Evolutionary conservation across 2,888 invertebrate species (phyloP), one percentile per base, ranked within the genome.

Genomic region (Gandaritis pyraliata): DNA sequence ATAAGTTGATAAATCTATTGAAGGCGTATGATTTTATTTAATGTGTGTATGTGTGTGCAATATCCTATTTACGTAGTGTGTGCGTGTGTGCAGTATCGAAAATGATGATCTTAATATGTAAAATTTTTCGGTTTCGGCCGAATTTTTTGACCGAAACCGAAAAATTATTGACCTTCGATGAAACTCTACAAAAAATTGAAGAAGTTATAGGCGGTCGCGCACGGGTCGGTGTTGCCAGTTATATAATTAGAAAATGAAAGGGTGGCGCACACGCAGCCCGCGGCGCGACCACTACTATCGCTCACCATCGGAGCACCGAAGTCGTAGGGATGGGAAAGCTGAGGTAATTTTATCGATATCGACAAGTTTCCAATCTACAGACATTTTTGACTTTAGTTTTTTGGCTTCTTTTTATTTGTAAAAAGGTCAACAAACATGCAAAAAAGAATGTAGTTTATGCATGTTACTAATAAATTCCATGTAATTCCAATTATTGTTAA

Each of bases 241-340:
- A 82, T 89, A 90, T 90, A 90, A 90, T 90, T 90, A 90, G 90
- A 90, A 90, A 90, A 90, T 90, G 89, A 89, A 86, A 89, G 90
- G 90, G 89, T 88, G 88, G 89, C 88, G 88, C 87, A 82, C 84
- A 87, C 85, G 85, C 87, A 79, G 88, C 89, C 88, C 73, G 83
- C 76, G 89, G 89, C 89, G 77, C 83, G 80, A 83, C 77, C 88
- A 88, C 88, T 87, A 85, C 90, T 88, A 90, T 88, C 88, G 88
- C 85, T 87, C 87, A 89, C 87, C 87, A 89, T 87, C 86, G 83
- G 79, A 72, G 77, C 74, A 77, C 74, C 74, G 23, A 29, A 65
- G 69, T 64, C 12, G 63, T 83, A 87, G 87, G 75, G 85, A 68
- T 77, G 87, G 64, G 52, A 1, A n/a, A 15, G 12, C 16, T 47